Percentiles rank a stretch among this genome's conserved stretches.
Evolutionary conservation across 2,113 vertebrate genomes (phyloP).

Genomic region (Taxidea taxus): DNA sequence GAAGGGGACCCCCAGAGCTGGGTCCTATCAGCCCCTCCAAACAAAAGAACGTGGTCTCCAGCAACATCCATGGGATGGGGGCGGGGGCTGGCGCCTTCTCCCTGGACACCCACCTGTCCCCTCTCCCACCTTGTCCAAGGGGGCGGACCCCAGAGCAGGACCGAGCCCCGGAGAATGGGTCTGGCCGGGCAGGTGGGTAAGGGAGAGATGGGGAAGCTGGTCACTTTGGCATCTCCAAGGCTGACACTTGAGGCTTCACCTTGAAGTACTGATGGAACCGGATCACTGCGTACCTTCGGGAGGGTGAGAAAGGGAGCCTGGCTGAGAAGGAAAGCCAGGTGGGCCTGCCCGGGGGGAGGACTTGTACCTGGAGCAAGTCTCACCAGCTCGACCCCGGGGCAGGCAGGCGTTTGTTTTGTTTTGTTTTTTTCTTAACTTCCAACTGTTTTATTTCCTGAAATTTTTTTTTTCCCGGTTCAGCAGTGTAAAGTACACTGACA

Average conservation of each 20-base stretch:
- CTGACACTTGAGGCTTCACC: slow-evolving; percentile 92
- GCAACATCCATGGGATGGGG: neutral
- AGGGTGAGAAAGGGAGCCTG: neutral
- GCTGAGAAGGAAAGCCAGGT: neutral
- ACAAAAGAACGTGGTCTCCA: slow-evolving; percentile 33
- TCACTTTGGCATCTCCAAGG: slow-evolving; percentile 92
- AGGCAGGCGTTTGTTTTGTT: too few species aligned
- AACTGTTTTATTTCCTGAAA: neutral
- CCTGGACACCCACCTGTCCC: neutral
- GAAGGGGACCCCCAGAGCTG: neutral
- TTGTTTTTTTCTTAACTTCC: neutral
- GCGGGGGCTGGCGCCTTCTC: neutral
- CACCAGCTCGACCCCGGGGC: neutral
- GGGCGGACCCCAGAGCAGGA: neutral
- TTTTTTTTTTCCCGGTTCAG: neutral
- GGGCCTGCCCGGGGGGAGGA: neutral
- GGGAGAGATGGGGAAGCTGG: neutral
- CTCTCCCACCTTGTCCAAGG: slow-evolving; percentile 37
- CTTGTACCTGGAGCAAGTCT: neutral
- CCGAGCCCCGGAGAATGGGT: neutral
- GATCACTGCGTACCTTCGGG: slow-evolving; percentile 91
- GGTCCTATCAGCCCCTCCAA: neutral
- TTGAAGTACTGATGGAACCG: slow-evolving; percentile 97
- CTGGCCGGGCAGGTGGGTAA: neutral
- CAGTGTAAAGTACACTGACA: neutral